phyloP scores from a whole-genome alignment of 2,888 invertebrate species.

The Platycnemis pennipes region DNA sequence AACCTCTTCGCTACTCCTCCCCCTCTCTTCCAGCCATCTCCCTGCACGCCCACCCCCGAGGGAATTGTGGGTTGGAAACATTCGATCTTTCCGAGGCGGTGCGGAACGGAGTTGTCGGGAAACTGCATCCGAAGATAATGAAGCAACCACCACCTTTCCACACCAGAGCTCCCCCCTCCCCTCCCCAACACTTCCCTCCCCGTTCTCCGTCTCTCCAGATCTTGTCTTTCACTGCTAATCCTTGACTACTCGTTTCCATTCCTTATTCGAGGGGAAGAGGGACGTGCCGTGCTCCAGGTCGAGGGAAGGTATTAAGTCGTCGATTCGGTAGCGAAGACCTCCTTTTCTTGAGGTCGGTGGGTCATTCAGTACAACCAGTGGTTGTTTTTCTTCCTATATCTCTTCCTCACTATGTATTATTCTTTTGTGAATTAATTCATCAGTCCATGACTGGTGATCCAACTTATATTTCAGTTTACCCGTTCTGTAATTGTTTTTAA shows the following conservation, averaged over 20 bases:
- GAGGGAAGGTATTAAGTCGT: not conserved
- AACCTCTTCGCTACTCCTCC: not conserved
- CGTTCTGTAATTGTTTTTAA: no score
- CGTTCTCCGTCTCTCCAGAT: not conserved
- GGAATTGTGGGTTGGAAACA: not conserved
- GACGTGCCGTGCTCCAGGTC: not conserved
- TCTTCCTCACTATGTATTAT: no score
- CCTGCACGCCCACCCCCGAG: not conserved
- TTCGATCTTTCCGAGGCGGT: not conserved
- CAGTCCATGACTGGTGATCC: no score
- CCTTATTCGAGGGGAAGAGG: not conserved
- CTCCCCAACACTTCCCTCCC: not conserved
- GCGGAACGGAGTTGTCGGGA: conserved; percentile 35
- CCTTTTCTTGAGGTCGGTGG: not conserved
- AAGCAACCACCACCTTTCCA: conserved; percentile 26
- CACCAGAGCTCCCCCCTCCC: not conserved
- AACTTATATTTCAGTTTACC: no score
- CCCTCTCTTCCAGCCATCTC: not conserved
- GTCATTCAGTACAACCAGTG: not conserved
- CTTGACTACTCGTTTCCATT: not conserved
- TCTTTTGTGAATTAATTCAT: no score
- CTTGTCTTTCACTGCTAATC: not conserved
- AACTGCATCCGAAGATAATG: conserved; percentile 32
- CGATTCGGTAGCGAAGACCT: not conserved
- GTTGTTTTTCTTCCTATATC: not conserved